These are phyloP conservation scores for Turritopsis rubra DNA, from an alignment of 30 jellyfish, hydroid and myxozoan genomes.

Conservation along the genomic window DNA sequence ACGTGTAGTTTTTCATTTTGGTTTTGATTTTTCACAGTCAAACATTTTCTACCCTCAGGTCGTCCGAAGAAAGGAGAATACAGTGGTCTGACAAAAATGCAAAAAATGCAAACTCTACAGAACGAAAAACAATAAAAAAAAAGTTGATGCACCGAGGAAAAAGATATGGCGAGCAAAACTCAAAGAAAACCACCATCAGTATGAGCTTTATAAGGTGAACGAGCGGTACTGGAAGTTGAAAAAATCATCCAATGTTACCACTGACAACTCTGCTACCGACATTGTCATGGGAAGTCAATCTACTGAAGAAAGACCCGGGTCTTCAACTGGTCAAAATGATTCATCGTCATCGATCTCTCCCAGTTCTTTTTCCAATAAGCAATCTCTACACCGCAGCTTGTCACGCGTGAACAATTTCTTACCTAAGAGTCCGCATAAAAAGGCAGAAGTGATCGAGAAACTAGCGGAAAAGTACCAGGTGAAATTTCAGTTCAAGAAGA, in stretches of 20 bases:
- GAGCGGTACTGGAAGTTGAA: too few relatives aligned
- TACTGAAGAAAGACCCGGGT: neutral
- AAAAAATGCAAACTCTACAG: conserved; percentile 1
- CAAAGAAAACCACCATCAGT: too few relatives aligned
- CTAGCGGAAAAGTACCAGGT: conserved; percentile 29
- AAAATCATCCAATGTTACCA: too few relatives aligned
- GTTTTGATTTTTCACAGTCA: neutral
- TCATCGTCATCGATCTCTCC: neutral
- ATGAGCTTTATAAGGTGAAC: too few relatives aligned
- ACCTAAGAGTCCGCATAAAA: conserved; percentile 35
- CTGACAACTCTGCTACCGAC: too few relatives aligned
- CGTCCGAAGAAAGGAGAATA: conserved; percentile 9
- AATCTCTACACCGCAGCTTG: conserved; percentile 26
- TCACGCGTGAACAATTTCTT: neutral
- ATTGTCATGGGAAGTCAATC: too few relatives aligned
- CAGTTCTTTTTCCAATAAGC: neutral
- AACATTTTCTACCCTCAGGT: neutral
- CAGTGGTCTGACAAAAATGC: neutral
- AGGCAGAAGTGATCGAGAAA: conserved; percentile 4
- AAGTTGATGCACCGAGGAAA: conserved; percentile 1
- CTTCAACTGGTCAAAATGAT: neutral
- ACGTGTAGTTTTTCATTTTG: neutral
- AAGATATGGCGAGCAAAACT: neutral
- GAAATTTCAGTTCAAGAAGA: neutral
- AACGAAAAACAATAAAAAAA: neutral